Base-by-base conservation (phyloP, 2,888 invertebrate species). In the Tridacna crocea region DNA sequence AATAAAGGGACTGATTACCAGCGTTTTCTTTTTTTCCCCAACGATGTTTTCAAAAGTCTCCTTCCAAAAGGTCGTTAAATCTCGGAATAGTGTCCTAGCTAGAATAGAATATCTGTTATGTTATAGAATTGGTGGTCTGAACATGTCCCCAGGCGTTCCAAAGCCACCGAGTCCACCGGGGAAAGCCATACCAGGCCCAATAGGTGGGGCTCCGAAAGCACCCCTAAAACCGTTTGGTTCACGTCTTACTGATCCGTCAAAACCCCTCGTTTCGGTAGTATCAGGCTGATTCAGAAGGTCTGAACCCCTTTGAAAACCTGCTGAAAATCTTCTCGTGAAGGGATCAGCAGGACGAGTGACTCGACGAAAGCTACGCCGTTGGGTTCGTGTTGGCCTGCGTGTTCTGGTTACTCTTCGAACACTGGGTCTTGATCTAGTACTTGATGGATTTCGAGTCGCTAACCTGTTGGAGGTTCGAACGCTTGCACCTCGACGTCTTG, bases 301-400 rank as follows among this genome's bases (percentile, higher is more conserved):
- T 10, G 84, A 77, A 17, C 84, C 84, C 46, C 80, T 58, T 22
- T 68, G 75, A 70, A 84, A 87, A 36, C 84, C 84, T 22, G 83
- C 82, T n/a, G 82, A 80, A 73, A 84, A 87, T 24, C 84, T 68
- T n/a, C 36, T 26, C 0, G 83, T 82, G 65, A 84, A 84, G 4
- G 84, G 87, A 72, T 84, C 84, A 6, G 51, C 27, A 22, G 87
- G 80, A 22, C 58, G 75, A 24, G 63, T 8, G 1, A 51, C 48
- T 17, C 65, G 65, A 6, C 75, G 63, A 24, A 36, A 10, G 10
- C 61, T 15, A 0, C n/a, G 74, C n/a, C 26, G 48, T 22, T 61
- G 61, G n/a, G 72, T 72, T 17, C 26, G 4, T 48, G n/a, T 12
- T 11, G 75, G 46, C 61, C 4, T 13, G 4, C 66, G 63, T 48